A percentile compares a stretch with the other conserved stretches of the same genome.
phyloP scores from a whole-genome alignment of 2,888 invertebrate species.

The Podabrus alpinus region DNA sequence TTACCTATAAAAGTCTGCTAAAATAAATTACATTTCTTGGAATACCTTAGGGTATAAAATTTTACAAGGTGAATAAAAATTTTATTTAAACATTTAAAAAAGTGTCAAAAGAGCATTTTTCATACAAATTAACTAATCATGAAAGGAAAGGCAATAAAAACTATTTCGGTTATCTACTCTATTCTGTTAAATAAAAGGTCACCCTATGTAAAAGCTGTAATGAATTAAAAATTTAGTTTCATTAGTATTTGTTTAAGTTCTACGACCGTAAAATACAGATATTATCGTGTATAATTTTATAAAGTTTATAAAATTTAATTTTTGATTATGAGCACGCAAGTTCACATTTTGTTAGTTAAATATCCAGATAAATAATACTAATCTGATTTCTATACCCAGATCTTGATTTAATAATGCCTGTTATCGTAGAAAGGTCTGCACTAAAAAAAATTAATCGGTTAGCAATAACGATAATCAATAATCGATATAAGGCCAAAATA shows the following conservation, averaged over 20 bases:
- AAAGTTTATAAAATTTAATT: not conserved
- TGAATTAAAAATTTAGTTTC: no score
- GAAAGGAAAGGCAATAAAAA: no score
- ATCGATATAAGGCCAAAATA: not conserved
- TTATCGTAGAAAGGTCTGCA: not conserved
- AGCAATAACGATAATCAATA: not conserved
- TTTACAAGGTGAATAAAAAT: not conserved
- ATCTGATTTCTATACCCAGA: not conserved
- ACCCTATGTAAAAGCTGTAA: no score
- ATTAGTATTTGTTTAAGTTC: no score
- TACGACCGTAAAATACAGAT: not conserved
- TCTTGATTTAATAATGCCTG: not conserved
- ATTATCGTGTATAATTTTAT: not conserved
- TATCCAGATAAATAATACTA: not conserved
- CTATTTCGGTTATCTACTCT: no score
- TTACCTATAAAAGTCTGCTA: not conserved
- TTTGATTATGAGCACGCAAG: not conserved
- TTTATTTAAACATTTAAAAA: not conserved
- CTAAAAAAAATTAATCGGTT: not conserved
- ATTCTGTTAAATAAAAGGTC: no score
- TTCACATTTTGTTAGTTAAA: not conserved
- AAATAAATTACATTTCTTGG: not conserved
- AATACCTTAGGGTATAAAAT: not conserved
- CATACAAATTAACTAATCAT: not conserved
- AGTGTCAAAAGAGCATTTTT: not conserved